Percentiles rank a stretch among this genome's conserved stretches.
These are phyloP conservation scores for Buceros bicornis DNA, from an alignment of 2,797 vertebrate species.

Conservation along the genomic window DNA sequence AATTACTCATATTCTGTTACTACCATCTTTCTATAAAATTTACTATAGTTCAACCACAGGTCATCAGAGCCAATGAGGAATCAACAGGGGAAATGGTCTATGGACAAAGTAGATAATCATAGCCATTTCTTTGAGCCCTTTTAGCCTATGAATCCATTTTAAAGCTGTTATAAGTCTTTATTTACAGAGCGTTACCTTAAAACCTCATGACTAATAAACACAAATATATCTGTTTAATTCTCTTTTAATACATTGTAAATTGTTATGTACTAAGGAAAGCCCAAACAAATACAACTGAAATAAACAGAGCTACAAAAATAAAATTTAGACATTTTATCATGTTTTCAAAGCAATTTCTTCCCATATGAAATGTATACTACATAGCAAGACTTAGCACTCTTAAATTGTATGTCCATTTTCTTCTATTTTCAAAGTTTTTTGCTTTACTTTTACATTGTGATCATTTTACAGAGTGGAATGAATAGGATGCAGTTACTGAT, in stretches of 20 bases:
- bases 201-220: conserved; percentile 43
- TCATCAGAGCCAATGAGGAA: conserved; percentile 50
- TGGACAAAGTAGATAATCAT: conserved; percentile 50
- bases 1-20: conserved; percentile 3
- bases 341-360: conserved; percentile 49
- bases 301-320: conserved; percentile 52
- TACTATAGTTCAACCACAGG: conserved; percentile 24
- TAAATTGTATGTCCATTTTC: conserved; percentile 35
- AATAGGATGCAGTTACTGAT: background rate
- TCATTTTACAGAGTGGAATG: background rate
- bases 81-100: conserved; percentile 22
- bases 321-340: conserved; percentile 53
- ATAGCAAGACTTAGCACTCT: conserved; percentile 49
- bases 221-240: conserved; percentile 45
- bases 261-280: conserved; percentile 26
- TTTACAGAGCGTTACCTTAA: conserved; percentile 1
- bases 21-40: conserved; percentile 18
- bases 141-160: conserved; percentile 41
- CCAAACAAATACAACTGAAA: conserved; percentile 64
- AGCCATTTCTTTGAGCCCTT: conserved; percentile 50
- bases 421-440: conserved; percentile 23
- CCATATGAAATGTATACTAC: background rate
- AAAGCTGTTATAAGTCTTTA: conserved; percentile 44
- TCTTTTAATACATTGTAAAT: conserved; percentile 54
- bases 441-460: background rate